Conservation (phyloP, 2,113 vertebrate genomes). For the Morone saxatilis region DNA sequence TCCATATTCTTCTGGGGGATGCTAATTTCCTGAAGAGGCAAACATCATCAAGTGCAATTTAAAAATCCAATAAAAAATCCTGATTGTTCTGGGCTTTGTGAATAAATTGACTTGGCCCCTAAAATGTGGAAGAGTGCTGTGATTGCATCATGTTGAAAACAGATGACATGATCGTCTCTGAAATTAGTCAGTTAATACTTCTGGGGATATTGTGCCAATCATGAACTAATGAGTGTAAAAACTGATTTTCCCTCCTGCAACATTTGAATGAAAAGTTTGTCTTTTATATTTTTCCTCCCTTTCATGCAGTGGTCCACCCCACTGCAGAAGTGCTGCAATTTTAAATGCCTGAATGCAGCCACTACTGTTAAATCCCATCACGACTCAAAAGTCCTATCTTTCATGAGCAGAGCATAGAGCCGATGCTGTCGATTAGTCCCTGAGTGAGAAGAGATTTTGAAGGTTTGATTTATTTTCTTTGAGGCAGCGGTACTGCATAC, state of each 20-base stretch:
- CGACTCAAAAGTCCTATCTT: slow-evolving; percentile 19
- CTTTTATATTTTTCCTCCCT: not conserved
- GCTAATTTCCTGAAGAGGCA: slow-evolving; percentile 56
- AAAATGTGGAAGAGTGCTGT: slow-evolving; percentile 2
- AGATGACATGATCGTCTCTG: not conserved
- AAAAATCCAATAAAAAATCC: slow-evolving; percentile 60
- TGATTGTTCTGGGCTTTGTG: slow-evolving; percentile 59
- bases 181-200: slow-evolving; percentile 20
- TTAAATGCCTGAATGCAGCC: slow-evolving; percentile 7
- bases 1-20: slow-evolving; percentile 29
- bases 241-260: not conserved
- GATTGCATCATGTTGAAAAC: not conserved
- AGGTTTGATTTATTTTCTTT: slow-evolving; percentile 52
- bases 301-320: not conserved
- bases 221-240: slow-evolving; percentile 24
- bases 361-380: slow-evolving; percentile 28
- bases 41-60: slow-evolving; percentile 57
- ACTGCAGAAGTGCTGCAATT: not conserved
- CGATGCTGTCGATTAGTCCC: slow-evolving; percentile 37
- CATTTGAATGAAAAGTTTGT: not conserved
- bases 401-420: slow-evolving; percentile 32
- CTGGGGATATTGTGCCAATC: slow-evolving; percentile 16
- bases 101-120: slow-evolving; percentile 35
- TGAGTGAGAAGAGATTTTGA: slow-evolving; percentile 21
- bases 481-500: slow-evolving; percentile 6